phyloP scores from a whole-genome alignment of 2,113 vertebrate species.

The Tretioscincus oriximinensis region DNA sequence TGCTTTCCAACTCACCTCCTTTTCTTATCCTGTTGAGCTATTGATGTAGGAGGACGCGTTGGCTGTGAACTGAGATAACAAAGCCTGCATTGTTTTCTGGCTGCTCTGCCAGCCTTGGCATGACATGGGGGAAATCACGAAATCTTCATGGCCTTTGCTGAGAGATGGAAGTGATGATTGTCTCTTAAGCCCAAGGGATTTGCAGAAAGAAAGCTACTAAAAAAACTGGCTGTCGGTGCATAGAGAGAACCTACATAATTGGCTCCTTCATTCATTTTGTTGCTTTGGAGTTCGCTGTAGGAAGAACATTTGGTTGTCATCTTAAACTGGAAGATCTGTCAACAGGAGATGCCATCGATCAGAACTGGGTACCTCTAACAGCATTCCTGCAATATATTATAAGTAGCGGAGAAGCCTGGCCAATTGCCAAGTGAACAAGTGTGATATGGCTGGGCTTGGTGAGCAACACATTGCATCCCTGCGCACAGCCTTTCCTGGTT shows the following conservation, averaged over 20 bases:
- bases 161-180: neutral
- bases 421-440: no score
- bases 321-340: neutral
- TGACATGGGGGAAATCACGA: conserved; percentile 12
- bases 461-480: no score
- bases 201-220: neutral
- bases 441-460: no score
- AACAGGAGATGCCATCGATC: no score
- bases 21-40: neutral
- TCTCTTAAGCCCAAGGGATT: neutral
- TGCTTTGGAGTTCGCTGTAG: neutral
- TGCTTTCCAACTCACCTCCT: neutral
- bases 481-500: no score
- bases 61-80: conserved; percentile 6
- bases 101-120: neutral
- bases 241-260: neutral
- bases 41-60: conserved; percentile 1
- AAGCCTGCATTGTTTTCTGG: conserved; percentile 3
- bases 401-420: no score
- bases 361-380: neutral
- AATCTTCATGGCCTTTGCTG: neutral
- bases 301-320: no score
- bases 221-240: neutral
- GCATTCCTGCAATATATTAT: neutral
- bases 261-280: neutral